Percentiles rank a stretch among this genome's conserved stretches.
phyloP scores from a whole-genome alignment of 2,888 invertebrate genomes.

The Drosophila fulvimacula region DNA sequence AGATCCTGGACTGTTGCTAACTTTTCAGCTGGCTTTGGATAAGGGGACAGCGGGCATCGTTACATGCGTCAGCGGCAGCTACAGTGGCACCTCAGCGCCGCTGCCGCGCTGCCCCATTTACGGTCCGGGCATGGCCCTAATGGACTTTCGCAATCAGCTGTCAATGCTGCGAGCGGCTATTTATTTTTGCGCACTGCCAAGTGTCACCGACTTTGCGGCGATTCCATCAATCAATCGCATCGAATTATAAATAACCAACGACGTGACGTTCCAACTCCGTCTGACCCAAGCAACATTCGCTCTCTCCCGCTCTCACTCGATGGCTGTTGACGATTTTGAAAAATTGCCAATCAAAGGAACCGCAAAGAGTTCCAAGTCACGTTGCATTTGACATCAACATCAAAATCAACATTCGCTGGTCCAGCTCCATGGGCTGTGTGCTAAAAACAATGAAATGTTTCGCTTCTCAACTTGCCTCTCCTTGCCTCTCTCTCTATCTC shows the following conservation, averaged over 20 bases:
- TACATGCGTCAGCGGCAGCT: conserved; percentile 26
- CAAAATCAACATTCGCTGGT: conserved; percentile 25
- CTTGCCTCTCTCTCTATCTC: neutral
- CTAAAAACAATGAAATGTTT: conserved; percentile 66
- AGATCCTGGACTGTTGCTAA: conserved; percentile 14
- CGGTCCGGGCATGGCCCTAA: conserved; percentile 47
- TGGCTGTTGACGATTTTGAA: conserved; percentile 72
- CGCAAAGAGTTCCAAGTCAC: conserved; percentile 74
- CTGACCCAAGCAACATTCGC: conserved; percentile 28
- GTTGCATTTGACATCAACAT: conserved; percentile 69
- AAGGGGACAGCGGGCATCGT: conserved; percentile 3
- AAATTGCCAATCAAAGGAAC: conserved; percentile 77
- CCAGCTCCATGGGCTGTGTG: conserved; percentile 46
- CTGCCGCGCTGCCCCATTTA: conserved; percentile 3
- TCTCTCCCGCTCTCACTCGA: neutral
- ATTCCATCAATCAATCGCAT: conserved; percentile 76
- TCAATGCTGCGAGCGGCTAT: conserved; percentile 74
- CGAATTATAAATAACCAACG: conserved; percentile 78
- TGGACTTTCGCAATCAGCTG: conserved; percentile 81
- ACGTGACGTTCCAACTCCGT: conserved; percentile 20
- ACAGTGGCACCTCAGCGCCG: conserved; percentile 32
- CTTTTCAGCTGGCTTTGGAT: neutral
- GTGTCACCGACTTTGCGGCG: conserved; percentile 76
- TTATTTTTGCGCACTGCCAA: conserved; percentile 78
- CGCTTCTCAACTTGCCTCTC: neutral